Base-by-base conservation (phyloP, 1,140 invertebrate species). In the Ruditapes philippinarum region DNA sequence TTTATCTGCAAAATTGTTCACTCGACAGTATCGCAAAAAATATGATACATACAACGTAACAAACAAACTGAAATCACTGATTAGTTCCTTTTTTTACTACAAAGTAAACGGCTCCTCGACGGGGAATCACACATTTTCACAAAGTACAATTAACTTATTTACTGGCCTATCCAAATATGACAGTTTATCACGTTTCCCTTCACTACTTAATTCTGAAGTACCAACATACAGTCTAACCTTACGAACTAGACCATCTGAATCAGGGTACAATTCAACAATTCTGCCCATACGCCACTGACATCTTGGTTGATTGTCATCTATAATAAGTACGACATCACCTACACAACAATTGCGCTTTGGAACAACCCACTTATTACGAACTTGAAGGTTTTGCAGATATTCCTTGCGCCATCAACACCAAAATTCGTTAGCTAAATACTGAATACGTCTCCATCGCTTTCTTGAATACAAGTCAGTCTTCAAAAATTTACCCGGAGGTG, bases 391-490 rank as follows among this genome's bases (percentile, higher is more conserved):
- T 36, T 57, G 79, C 28, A 91, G 42, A 80, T 79, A 89, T 45
- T 91, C 90, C 22, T 25, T 82, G 4, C 28, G n/a, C 90, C 90
- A 90, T 33, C 90, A 40, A 1, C 9, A 38, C 82, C 90, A 91
- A 54, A 91, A 89, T 28, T 60, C 11, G 25, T 91, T 89, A n/a
- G 38, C 33, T 49, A 74, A 74, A 36, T 22, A 76, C 49, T 91
- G 85, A 22, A 91, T 42, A 19, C 54, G 31, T 25, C 82, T 28
- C 90, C 88, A 90, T 17, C 49, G 36, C 25, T 76, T n/a, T n/a
- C n/a, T n/a, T n/a, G n/a, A n/a, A n/a, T n/a, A n/a, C n/a, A n/a
- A n/a, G n/a, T n/a, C n/a, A 49, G 4, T 62, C 2, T 33, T 54
- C 17, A 38, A 31, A 45, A 83, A 89, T 33, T 65, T 40, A 28